Base-by-base conservation (phyloP, 2,888 invertebrate genomes). In the Acronicta leporina region DNA sequence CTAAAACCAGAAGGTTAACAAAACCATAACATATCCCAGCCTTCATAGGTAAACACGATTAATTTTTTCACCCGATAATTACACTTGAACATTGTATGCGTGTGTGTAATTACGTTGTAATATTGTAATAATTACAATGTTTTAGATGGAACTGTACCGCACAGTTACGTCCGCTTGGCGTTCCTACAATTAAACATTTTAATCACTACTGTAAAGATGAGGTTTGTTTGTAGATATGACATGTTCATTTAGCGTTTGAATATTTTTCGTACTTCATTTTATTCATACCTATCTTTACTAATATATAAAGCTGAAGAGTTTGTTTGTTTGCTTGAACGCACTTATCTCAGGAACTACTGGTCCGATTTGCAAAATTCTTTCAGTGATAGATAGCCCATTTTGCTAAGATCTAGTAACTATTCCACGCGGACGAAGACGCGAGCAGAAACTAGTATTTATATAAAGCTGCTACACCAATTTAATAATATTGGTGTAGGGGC, bases 161-260 rank as follows among this genome's bases (percentile, higher is more conserved):
- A 91, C 92, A 84, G 80, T 79, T 79, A 56, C 90, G 86, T 88
- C 87, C 90, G 89, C 88, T 90, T 86, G 86, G 89, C 92, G 94
- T 94, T 94, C 94, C 92, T 88, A 85, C 88, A 94, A 94, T 94
- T 94, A 94, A 94, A 93, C 93, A 89, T 92, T 93, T 94, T 94
- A 94, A 94, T 94, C 87, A 92, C 86, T 81, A 70, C 75, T 59
- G 55, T 79, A 75, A 73, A 75, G 73, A 69, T 53, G 77, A 60
- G 40, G 67, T 33, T 43, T 61, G 49, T 68, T 56, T 59, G 41
- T 13, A 42, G 54, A 68, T 55, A 40, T 68, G 46, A 55, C 54
- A 46, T 52, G 14, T 61, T 61, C 10, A 1, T 33, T 4, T 33
- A 33, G 10, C 4, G 33, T 1, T 33, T 33, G 8, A 2, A 9